Conservation (phyloP, 2,888 invertebrate species). For the Bellardia pandia region DNA sequence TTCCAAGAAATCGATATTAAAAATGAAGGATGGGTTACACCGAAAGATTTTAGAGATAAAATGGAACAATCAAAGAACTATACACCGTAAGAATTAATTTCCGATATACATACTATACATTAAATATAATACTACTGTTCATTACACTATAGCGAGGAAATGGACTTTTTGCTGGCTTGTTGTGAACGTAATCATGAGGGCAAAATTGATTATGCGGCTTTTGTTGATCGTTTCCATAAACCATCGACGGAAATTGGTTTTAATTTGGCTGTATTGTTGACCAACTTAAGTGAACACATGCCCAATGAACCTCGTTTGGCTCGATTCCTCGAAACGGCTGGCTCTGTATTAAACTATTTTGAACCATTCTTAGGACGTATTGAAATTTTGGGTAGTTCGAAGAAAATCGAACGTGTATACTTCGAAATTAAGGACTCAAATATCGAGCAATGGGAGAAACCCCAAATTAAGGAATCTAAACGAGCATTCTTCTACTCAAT, state of each 20-base stretch:
- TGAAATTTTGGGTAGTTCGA: slow-evolving; percentile 98
- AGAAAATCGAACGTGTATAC: slow-evolving; percentile 98
- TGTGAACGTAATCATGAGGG: slow-evolving; percentile 99
- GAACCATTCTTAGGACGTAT: slow-evolving; percentile 99
- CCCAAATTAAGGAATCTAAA: slow-evolving; percentile 99
- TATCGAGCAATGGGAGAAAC: slow-evolving; percentile 99
- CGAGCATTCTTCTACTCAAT: slow-evolving; percentile 99
- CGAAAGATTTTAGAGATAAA: slow-evolving; percentile 99
- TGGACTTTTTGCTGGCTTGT: slow-evolving; percentile 98
- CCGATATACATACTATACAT: neutral
- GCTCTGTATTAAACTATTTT: slow-evolving; percentile 98
- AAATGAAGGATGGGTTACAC: slow-evolving; percentile 98
- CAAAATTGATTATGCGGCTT: slow-evolving; percentile 98
- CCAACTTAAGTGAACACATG: slow-evolving; percentile 99
- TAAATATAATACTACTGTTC: neutral
- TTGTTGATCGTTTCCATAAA: slow-evolving; percentile 99
- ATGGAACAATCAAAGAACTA: slow-evolving; percentile 99
- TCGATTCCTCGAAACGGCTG: slow-evolving; percentile 97
- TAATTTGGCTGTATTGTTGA: slow-evolving; percentile 98
- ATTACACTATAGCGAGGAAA: slow-evolving; percentile 90
- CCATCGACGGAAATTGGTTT: slow-evolving; percentile 99
- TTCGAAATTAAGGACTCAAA: slow-evolving; percentile 99
- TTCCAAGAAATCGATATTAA: slow-evolving; percentile 98
- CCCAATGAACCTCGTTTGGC: slow-evolving; percentile 98
- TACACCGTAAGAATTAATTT: slow-evolving; percentile 89